Percentiles rank a stretch among this genome's conserved stretches.
Evolutionary conservation across 2,797 vertebrate genomes (phyloP).

Genomic region (Hippopotamyrus pictus): DNA sequence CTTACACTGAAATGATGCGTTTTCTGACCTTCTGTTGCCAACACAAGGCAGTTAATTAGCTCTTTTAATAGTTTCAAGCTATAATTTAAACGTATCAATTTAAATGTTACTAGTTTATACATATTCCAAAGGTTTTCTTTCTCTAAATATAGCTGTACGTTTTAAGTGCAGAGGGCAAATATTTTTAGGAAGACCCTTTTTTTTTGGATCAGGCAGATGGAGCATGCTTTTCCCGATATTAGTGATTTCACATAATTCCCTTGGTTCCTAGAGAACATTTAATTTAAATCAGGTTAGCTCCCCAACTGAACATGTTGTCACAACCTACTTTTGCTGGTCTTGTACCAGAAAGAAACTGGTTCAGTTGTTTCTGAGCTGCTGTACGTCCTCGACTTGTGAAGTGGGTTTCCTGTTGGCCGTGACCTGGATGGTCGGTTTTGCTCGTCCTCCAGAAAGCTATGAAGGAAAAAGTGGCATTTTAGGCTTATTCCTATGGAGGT

Average conservation of each 20-base stretch:
- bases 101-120: slow-evolving; percentile 6
- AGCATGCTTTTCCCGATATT: slow-evolving; percentile 51
- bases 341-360: slow-evolving; percentile 47
- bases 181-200: slow-evolving; percentile 52
- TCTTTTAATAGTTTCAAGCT: neutral
- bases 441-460: neutral
- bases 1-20: slow-evolving; percentile 21
- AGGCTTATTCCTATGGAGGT: neutral
- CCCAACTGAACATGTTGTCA: slow-evolving; percentile 59
- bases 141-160: slow-evolving; percentile 39
- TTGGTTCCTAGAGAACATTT: slow-evolving; percentile 54
- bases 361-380: slow-evolving; percentile 25
- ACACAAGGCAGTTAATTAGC: neutral
- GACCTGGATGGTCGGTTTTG: neutral
- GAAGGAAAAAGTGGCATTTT: neutral
- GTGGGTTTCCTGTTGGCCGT: neutral
- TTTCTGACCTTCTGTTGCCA: neutral
- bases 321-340: slow-evolving; percentile 70
- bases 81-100: neutral
- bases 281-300: slow-evolving; percentile 74
- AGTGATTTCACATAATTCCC: slow-evolving; percentile 53
- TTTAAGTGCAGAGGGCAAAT: slow-evolving; percentile 56
- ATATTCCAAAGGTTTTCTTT: slow-evolving; percentile 16
- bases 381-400: neutral
- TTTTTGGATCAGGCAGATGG: slow-evolving; percentile 43